Base-by-base conservation (phyloP, 30 jellyfish, hydroid and myxozoan species). In the Rhopilema esculentum region DNA sequence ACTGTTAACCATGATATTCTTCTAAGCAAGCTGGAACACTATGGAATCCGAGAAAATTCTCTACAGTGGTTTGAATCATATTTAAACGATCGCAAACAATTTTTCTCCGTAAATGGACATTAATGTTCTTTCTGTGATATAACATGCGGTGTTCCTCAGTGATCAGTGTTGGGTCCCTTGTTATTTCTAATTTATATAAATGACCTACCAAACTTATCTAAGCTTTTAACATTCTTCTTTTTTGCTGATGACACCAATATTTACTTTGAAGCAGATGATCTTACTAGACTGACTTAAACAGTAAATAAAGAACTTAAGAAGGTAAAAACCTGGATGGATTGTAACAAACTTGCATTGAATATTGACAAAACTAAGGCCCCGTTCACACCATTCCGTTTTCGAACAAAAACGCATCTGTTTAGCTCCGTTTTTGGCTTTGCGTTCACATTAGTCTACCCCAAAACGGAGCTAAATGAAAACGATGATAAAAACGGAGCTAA, bases 31-130 rank as follows among this genome's bases (percentile, higher is more conserved):
- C n/a, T n/a, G n/a, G n/a, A n/a, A n/a, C n/a, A n/a, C n/a, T n/a
- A n/a, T n/a, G n/a, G n/a, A n/a, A n/a, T 73, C 69, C 66, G 84
- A 82, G 69, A 82, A 73, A n/a, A n/a, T n/a, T 64, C 74, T 64
- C 74, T 64, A 12, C 12, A 64, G 20, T 64, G 74, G 24, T n/a
- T 64, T 64, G 24, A 64, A 64, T 64, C 74, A 64, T 64, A n/a
- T 64, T n/a, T 64, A n/a, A 64, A n/a, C 24, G 24, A 19, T 51
- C 15, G 66, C 66, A 51, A 51, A 15, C 66, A 51, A 51, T 51
- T 51, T 51, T 15, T 51, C 19, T 51, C 19, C 66, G 19, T 51
- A 51, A 51, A 51, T 51, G 19, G 66, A 15, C 66, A 51, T 51
- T 64, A 25, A n/a, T 64, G 28, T 7, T 7, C 24, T 29, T 17